phyloP scores from a whole-genome alignment of 1,140 invertebrate genomes.

The Pseudomyrmex dendroicus region DNA sequence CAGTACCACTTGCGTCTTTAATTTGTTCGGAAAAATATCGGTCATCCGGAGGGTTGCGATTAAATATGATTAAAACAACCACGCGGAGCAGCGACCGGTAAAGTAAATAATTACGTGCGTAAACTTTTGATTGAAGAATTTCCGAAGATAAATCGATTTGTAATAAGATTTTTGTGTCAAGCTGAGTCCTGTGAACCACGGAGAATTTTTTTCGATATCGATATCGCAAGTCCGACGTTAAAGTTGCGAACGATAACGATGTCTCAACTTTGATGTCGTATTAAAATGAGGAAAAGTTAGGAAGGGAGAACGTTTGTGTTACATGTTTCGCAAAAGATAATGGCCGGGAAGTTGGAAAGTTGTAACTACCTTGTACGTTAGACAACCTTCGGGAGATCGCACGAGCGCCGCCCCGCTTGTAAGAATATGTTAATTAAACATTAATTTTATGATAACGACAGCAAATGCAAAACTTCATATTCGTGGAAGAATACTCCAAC shows the following conservation, averaged over 20 bases:
- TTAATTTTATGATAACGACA: constrained; percentile 39
- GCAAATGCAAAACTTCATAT: constrained; percentile 19
- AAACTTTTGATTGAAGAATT: too few relatives aligned
- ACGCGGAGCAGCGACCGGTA: too few relatives aligned
- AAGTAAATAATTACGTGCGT: too few relatives aligned
- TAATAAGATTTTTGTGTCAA: too few relatives aligned
- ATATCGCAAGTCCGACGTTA: constrained; percentile 3
- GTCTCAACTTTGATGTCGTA: neutral
- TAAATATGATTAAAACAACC: too few relatives aligned
- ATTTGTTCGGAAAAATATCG: neutral
- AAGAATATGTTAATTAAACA: constrained; percentile 38
- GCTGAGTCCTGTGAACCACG: too few relatives aligned
- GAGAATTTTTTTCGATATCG: neutral
- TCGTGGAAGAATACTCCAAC: neutral
- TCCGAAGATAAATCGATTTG: too few relatives aligned
- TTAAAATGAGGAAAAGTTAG: constrained; percentile 28
- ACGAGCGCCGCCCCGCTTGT: neutral
- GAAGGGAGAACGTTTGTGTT: neutral
- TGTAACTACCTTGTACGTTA: neutral
- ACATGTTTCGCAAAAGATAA: neutral
- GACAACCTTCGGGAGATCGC: neutral
- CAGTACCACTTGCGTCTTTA: constrained; percentile 1
- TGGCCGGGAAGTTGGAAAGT: neutral
- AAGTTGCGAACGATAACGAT: neutral
- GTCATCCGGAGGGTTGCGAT: too few relatives aligned